Percentiles rank a stretch among this genome's conserved stretches.
Evolutionary conservation across 2,113 vertebrate species (phyloP).

Genomic region (Castor canadensis): DNA sequence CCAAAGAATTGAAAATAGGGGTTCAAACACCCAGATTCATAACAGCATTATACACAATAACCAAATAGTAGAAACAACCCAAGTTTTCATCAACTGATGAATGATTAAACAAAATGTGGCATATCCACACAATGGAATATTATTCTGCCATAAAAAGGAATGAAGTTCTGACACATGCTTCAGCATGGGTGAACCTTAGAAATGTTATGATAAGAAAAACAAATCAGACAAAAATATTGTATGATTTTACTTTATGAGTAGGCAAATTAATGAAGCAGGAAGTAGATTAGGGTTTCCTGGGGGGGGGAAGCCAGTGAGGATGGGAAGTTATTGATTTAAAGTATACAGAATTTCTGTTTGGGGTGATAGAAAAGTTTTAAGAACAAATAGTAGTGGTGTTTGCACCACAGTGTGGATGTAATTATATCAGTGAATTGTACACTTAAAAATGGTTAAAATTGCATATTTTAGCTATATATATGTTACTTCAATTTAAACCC

Average conservation of each 20-base stretch:
- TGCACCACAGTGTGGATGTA: neutral
- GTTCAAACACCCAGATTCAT: neutral
- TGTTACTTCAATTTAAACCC: neutral
- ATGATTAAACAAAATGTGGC: neutral
- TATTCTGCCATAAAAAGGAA: neutral
- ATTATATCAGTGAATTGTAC: neutral
- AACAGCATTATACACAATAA: neutral
- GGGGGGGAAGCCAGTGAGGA: rapidly evolving
- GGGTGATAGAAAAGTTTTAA: neutral
- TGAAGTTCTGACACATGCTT: neutral
- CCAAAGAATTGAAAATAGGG: neutral
- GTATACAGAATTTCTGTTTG: neutral
- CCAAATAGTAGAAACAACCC: neutral
- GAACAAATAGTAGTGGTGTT: neutral
- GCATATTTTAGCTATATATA: neutral
- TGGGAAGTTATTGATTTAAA: neutral
- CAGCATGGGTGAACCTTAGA: neutral
- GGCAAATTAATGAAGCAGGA: neutral
- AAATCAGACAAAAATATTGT: neutral
- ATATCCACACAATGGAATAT: neutral
- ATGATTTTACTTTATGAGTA: neutral
- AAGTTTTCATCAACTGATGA: neutral
- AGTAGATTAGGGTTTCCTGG: neutral
- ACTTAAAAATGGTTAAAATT: neutral
- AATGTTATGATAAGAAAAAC: neutral